Evolutionary conservation across 2,888 invertebrate species (phyloP).

Genomic region (Argyra leucocephala): DNA sequence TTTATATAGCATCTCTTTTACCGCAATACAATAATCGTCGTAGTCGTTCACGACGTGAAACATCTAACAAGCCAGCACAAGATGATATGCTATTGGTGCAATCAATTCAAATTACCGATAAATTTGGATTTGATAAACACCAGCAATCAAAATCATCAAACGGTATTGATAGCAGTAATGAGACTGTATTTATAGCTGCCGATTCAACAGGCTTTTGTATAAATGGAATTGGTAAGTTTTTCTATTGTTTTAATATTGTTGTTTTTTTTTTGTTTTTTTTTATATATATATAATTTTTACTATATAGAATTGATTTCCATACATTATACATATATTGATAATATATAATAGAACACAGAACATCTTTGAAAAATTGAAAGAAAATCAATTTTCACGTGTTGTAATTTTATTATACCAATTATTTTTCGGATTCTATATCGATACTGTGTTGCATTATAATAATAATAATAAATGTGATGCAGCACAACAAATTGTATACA

Average conservation of each 20-base stretch:
- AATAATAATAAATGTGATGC: too few relatives aligned
- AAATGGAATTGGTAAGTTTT: slow-evolving; percentile 27
- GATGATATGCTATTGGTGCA: slow-evolving; percentile 82
- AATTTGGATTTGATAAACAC: slow-evolving; percentile 73
- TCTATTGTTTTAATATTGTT: background rate
- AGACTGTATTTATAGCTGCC: slow-evolving; percentile 61
- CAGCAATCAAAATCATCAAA: slow-evolving; percentile 26
- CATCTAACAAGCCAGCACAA: slow-evolving; percentile 43
- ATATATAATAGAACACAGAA: too few relatives aligned
- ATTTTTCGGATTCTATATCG: too few relatives aligned
- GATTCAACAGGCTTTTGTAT: slow-evolving; percentile 39
- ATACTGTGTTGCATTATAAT: too few relatives aligned
- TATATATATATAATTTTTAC: background rate
- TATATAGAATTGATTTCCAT: background rate
- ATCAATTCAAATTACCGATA: slow-evolving; percentile 85
- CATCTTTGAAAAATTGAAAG: background rate
- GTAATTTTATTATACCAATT: too few relatives aligned
- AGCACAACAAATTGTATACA: background rate
- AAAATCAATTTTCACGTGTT: background rate
- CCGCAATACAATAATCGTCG: slow-evolving; percentile 20
- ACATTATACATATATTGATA: too few relatives aligned
- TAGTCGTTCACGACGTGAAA: slow-evolving; percentile 35
- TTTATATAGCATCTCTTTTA: slow-evolving; percentile 20
- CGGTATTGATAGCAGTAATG: slow-evolving; percentile 48
- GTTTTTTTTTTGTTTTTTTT: slow-evolving; percentile 20